phyloP scores from a whole-genome alignment of 2,113 vertebrate species.

The Poecile atricapillus region DNA sequence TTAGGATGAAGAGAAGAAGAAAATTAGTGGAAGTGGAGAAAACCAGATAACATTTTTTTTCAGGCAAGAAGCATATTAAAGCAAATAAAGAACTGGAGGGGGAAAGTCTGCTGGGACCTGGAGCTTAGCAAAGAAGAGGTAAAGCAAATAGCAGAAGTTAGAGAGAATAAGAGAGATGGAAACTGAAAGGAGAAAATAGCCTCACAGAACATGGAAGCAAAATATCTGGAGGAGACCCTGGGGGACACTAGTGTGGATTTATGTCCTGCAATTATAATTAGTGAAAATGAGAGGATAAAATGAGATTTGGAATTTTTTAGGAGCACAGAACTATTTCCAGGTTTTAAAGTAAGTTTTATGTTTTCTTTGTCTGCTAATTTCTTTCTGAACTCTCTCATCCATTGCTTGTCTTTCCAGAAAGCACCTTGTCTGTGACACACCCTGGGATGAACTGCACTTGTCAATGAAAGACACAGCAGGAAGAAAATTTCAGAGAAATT shows the following conservation, averaged over 20 bases:
- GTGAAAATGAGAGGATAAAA: conserved; percentile 21
- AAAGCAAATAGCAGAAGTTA: conserved; percentile 29
- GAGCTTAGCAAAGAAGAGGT: conserved; percentile 8
- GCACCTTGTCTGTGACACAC: not conserved
- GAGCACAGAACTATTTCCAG: not conserved
- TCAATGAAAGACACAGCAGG: not conserved
- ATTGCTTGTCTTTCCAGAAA: not conserved
- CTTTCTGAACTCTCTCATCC: not conserved
- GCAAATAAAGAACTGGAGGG: conserved; percentile 34
- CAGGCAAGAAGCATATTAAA: conserved; percentile 34
- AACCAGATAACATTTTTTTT: conserved; percentile 27
- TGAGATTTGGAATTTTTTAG: conserved; percentile 21
- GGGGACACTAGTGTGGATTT: conserved; percentile 22
- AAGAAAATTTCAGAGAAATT: not conserved
- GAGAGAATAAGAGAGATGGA: conserved; percentile 11
- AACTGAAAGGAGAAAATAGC: conserved; percentile 32
- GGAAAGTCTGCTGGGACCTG: conserved; percentile 2
- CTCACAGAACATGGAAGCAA: conserved; percentile 18
- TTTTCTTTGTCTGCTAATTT: not conserved
- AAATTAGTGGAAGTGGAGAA: conserved; percentile 27
- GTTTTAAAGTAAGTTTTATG: not conserved
- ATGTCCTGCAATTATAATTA: conserved; percentile 28
- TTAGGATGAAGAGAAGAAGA: conserved; percentile 29
- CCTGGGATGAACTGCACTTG: not conserved
- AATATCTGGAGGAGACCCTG: conserved; percentile 16